phyloP scores from a whole-genome alignment of 2,797 vertebrate species.

The Menidia menidia region DNA sequence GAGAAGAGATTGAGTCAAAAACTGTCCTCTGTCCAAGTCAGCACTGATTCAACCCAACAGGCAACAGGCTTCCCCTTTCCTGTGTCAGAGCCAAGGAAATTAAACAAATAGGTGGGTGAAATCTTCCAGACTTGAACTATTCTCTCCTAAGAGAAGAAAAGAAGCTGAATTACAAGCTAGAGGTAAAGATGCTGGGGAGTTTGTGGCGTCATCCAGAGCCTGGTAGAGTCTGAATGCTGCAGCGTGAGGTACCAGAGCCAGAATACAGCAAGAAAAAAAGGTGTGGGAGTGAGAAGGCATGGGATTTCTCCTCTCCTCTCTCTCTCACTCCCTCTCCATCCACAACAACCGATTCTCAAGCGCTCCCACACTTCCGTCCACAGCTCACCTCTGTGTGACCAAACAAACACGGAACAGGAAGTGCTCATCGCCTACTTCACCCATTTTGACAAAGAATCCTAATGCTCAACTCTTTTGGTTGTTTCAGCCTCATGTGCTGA shows the following conservation, averaged over 20 bases:
- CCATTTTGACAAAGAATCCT: conserved; percentile 1
- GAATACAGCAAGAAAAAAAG: conserved; percentile 78
- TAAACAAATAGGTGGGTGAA: conserved; percentile 7
- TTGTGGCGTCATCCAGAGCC: conserved; percentile 45
- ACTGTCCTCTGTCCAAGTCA: conserved; percentile 20
- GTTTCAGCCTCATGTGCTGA: background rate
- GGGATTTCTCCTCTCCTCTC: conserved; percentile 70
- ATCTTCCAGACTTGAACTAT: background rate
- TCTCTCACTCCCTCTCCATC: conserved; percentile 41
- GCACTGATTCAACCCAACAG: conserved; percentile 50
- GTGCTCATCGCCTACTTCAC: conserved; percentile 18
- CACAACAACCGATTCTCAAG: conserved; percentile 37
- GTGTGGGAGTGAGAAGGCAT: conserved; percentile 82
- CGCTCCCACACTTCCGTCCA: conserved; percentile 70
- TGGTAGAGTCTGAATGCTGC: conserved; percentile 72
- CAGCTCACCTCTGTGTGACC: conserved; percentile 52
- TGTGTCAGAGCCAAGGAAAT: conserved; percentile 17
- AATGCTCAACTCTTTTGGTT: background rate
- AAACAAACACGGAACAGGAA: conserved; percentile 39
- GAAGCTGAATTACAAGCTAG: conserved; percentile 29
- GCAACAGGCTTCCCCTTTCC: conserved; percentile 56
- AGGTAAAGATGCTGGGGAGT: conserved; percentile 44
- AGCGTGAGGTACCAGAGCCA: conserved; percentile 67
- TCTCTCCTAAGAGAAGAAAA: conserved; percentile 25
- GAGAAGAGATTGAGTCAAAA: conserved; percentile 11